Evolutionary conservation across 2,888 invertebrate species (phyloP).

Genomic region (Himalopsyche japonica): DNA sequence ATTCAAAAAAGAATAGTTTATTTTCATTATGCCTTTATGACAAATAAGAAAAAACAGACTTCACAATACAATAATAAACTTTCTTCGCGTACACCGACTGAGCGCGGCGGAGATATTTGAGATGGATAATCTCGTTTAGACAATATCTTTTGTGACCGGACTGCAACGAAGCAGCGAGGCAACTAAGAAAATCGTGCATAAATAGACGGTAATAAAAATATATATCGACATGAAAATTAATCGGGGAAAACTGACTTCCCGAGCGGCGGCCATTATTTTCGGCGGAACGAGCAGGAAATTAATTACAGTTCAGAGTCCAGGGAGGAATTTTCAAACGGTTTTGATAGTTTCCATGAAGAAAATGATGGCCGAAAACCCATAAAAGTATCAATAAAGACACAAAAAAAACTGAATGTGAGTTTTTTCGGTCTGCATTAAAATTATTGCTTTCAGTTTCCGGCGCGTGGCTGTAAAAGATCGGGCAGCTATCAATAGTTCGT

Average conservation of each 20-base stretch:
- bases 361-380: no score
- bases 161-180: not conserved
- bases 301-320: not conserved
- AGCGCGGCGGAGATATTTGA: not conserved
- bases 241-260: not conserved
- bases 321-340: not conserved
- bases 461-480: no score
- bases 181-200: not conserved
- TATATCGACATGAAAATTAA: not conserved
- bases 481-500: no score
- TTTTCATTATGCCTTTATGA: not conserved
- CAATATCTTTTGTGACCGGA: not conserved
- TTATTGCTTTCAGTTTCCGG: no score
- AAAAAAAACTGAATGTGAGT: no score
- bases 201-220: not conserved
- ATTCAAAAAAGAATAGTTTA: not conserved
- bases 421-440: no score
- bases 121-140: not conserved
- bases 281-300: not conserved
- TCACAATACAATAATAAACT: not conserved
- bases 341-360: not conserved
- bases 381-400: no score
- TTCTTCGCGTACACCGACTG: not conserved
- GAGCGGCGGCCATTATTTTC: not conserved
- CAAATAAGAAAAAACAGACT: not conserved